These are phyloP conservation scores for Meriones unguiculatus DNA, from an alignment of 2,113 vertebrate species.

Conservation along the genomic window DNA sequence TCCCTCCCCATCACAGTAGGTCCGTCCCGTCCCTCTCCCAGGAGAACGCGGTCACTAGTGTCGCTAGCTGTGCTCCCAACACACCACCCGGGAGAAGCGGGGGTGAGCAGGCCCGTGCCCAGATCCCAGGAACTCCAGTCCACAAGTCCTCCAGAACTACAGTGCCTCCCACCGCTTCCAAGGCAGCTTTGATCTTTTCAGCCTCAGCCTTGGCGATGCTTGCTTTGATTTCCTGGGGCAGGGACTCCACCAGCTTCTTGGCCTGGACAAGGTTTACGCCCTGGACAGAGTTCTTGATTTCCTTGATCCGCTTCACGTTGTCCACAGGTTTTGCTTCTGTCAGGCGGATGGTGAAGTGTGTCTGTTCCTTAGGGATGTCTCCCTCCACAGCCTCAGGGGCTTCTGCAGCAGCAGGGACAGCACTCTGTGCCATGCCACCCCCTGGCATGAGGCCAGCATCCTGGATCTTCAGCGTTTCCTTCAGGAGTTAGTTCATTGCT, in stretches of 20 bases:
- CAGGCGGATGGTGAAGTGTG: conserved; percentile 93
- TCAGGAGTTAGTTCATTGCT: conserved; percentile 90
- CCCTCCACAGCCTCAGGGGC: conserved; percentile 90
- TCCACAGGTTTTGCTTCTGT: conserved; percentile 92
- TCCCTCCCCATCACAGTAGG: background rate
- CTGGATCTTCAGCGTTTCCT: conserved; percentile 98
- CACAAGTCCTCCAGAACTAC: conserved; percentile 92
- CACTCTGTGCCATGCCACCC: conserved; percentile 82
- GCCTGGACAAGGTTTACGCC: conserved; percentile 98
- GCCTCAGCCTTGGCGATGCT: conserved; percentile 96
- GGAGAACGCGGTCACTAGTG: rapidly evolving
- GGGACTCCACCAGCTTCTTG: conserved; percentile 97
- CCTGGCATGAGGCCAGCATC: conserved; percentile 93
- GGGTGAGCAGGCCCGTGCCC: background rate
- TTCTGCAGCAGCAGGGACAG: conserved; percentile 5
- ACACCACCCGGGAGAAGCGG: background rate
- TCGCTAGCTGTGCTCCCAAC: too few relatives aligned
- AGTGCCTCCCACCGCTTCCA: conserved; percentile 96
- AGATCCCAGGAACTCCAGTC: background rate
- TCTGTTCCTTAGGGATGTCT: conserved; percentile 88
- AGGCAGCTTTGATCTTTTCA: conserved; percentile 94
- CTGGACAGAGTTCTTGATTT: conserved; percentile 96
- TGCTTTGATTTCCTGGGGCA: conserved; percentile 96
- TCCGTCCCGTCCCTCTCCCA: background rate
- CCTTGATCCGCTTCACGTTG: conserved; percentile 98